Evolutionary conservation across 2,113 vertebrate species (phyloP).

Genomic region (Stictonetta naevosa): DNA sequence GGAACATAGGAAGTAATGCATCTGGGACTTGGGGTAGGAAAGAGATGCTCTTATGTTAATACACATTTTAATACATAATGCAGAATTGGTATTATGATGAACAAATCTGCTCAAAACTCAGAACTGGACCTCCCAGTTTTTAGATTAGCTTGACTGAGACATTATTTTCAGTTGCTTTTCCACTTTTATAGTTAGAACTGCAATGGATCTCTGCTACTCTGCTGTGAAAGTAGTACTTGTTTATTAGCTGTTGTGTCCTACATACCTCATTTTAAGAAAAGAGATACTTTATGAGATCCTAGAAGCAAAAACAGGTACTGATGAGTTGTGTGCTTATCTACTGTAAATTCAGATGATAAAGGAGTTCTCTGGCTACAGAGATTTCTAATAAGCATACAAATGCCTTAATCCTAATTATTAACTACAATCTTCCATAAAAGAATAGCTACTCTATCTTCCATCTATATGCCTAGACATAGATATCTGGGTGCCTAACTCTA

Average conservation of each 20-base stretch:
- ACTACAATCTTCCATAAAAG: background rate
- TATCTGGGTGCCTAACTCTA: background rate
- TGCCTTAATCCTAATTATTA: constrained; percentile 37
- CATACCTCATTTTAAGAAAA: background rate
- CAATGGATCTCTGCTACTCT: background rate
- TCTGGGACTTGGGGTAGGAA: background rate
- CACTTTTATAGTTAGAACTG: background rate
- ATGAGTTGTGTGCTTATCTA: background rate
- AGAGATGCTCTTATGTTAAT: background rate
- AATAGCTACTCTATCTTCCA: background rate
- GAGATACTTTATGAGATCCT: background rate
- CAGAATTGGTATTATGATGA: background rate
- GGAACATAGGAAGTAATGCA: background rate
- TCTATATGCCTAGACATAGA: constrained; percentile 33
- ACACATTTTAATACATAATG: background rate
- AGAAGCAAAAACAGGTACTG: background rate
- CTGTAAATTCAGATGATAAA: background rate
- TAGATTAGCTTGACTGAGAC: background rate
- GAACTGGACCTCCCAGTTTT: background rate
- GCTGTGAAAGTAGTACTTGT: background rate
- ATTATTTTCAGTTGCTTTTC: background rate
- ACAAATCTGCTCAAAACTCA: background rate
- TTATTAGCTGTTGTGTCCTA: background rate
- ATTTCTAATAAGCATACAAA: background rate
- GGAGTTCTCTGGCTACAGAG: background rate